Base-by-base conservation (phyloP, 64 coral and sea anemone genomes). In the Acropora tenuis region DNA sequence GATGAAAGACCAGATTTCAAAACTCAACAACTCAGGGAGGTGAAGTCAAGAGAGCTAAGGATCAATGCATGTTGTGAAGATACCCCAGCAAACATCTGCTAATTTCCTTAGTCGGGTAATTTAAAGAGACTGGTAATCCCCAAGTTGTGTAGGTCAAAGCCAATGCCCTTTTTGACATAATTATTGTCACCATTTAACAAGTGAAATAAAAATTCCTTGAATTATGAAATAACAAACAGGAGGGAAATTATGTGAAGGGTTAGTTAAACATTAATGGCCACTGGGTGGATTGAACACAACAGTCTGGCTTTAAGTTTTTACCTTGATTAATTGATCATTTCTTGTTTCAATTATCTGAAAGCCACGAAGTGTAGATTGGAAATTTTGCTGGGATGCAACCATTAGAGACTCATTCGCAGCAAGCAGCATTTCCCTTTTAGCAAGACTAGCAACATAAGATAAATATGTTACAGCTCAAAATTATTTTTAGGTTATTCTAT, bases 291-390 rank as follows among this genome's bases (percentile, higher is more conserved):
- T 30, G 30, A 30, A 30, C 30, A 43, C 43, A 43, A 75, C 73
- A 42, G 20, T 30, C 55, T 59, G 12, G 55, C 12, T 59, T 59
- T 59, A 7, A 59, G 55, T 59, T 47, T 30, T 3, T 88, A 88
- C 86, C 86, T 88, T 52, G 7, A 88, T 69, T n/a, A 88, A 59
- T 16, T 88, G 86, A 41, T 88, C 71, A 88, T 88, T 88, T 41
- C 86, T 88, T 88, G 86, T 47, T 10, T 88, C 76, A 4, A 45
- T 77, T 53, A 41, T 88, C 2, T 75, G 69, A 76, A 88, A 88
- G 57, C 60, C 80, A n/a, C 20, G 15, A 4, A 69, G 3, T n/a
- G 86, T 88, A 6, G 43, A 2, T 10, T 75, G 69, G 11, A 77
- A 20, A 18, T 88, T 50, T 53, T 88, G 12, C 13, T 88, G 48